phyloP scores from a whole-genome alignment of 1,140 invertebrate species.

The Drosophila malerkotliana region DNA sequence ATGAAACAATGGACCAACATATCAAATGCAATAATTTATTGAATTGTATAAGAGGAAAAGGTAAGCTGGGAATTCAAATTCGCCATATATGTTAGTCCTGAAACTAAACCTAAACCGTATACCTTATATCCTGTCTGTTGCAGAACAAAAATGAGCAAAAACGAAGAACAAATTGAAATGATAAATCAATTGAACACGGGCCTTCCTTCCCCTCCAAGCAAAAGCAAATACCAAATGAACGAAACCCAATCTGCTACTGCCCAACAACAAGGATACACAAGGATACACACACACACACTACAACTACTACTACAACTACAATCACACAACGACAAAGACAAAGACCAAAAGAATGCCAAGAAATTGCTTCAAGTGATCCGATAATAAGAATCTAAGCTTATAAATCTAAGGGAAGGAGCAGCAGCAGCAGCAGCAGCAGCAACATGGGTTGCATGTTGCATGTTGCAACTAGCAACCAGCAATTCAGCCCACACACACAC shows the following conservation, averaged over 20 bases:
- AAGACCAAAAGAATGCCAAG: slow-evolving; percentile 64
- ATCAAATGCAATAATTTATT: slow-evolving; percentile 83
- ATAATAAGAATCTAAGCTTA: slow-evolving; percentile 80
- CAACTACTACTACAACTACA: not conserved
- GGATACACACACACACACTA: slow-evolving; percentile 21
- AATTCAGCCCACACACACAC: slow-evolving; percentile 5
- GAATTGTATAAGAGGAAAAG: slow-evolving; percentile 77
- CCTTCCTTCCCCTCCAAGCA: slow-evolving; percentile 31
- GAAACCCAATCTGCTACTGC: slow-evolving; percentile 37
- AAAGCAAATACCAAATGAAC: slow-evolving; percentile 14
- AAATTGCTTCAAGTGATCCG: slow-evolving; percentile 81
- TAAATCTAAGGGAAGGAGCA: slow-evolving; percentile 39
- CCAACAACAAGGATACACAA: slow-evolving; percentile 18
- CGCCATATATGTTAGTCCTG: not conserved
- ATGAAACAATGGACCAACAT: slow-evolving; percentile 83
- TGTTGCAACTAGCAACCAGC: not conserved
- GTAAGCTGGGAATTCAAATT: slow-evolving; percentile 39
- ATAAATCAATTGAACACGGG: slow-evolving; percentile 56
- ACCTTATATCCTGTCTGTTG: slow-evolving; percentile 14
- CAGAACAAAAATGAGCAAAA: slow-evolving; percentile 59
- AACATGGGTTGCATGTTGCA: slow-evolving; percentile 19
- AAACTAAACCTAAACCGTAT: slow-evolving; percentile 29
- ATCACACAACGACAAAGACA: slow-evolving; percentile 11
- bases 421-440: slow-evolving; percentile 11
- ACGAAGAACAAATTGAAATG: slow-evolving; percentile 49